These are phyloP conservation scores for Argyresthia goedartella DNA, from an alignment of 2,888 invertebrate species.

Conservation along the genomic window DNA sequence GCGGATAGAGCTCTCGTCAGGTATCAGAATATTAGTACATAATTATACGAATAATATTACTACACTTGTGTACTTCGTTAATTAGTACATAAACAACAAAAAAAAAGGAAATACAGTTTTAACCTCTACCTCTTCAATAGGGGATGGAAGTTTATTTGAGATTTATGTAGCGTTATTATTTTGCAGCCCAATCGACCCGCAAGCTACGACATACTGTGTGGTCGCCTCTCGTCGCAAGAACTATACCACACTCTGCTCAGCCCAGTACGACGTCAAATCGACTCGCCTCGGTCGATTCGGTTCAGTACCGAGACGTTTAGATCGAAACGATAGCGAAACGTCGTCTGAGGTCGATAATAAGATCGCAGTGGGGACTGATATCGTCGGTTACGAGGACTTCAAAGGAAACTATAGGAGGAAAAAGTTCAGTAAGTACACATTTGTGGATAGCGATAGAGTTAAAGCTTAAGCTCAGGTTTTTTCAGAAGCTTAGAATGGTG, in stretches of 20 bases:
- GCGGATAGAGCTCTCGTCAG: no score
- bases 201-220: constrained; percentile 54
- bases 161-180: no score
- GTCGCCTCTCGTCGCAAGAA: constrained; percentile 51
- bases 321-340: not conserved
- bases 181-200: constrained; percentile 59
- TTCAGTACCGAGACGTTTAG: not conserved
- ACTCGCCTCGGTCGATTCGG: constrained; percentile 19
- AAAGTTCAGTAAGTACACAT: constrained; percentile 43
- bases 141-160: no score
- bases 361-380: constrained; percentile 34
- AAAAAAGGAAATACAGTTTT: no score
- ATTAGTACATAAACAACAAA: no score
- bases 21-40: no score
- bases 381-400: constrained; percentile 38
- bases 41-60: no score
- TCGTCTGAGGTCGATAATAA: constrained; percentile 34
- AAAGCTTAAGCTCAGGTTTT: no score
- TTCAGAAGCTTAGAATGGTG: no score
- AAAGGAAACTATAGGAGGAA: constrained; percentile 41
- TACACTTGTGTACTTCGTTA: no score
- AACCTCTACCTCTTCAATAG: no score
- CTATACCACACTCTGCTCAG: constrained; percentile 57
- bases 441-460: not conserved
- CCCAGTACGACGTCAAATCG: constrained; percentile 40